Percentiles rank a stretch among this genome's conserved stretches.
phyloP scores from a whole-genome alignment of 2,888 invertebrate genomes.

The Acleris emargana region DNA sequence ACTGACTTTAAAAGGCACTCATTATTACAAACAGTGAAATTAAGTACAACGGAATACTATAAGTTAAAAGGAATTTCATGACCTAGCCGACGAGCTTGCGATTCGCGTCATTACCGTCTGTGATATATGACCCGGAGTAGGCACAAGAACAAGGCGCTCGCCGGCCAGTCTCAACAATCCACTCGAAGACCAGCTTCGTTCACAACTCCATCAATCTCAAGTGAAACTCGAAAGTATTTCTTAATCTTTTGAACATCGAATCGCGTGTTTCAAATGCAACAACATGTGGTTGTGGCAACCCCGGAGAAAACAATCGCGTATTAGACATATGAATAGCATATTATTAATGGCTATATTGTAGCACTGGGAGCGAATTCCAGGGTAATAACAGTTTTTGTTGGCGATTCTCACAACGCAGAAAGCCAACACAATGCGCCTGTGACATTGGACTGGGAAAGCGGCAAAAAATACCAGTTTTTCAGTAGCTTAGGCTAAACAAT shows the following conservation, averaged over 20 bases:
- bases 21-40: constrained; percentile 23
- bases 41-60: constrained; percentile 35
- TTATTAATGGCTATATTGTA: constrained; percentile 36
- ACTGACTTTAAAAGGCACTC: constrained; percentile 37
- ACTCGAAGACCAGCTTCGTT: constrained; percentile 58
- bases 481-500: constrained; percentile 66
- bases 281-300: constrained; percentile 35
- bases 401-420: constrained; percentile 51
- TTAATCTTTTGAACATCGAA: constrained; percentile 44
- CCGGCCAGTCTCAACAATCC: constrained; percentile 38
- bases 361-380: constrained; percentile 54
- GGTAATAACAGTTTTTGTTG: constrained; percentile 49
- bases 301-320: constrained; percentile 27
- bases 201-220: constrained; percentile 31
- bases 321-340: constrained; percentile 29
- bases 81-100: constrained; percentile 9
- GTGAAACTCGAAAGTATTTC: constrained; percentile 53
- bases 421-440: constrained; percentile 39
- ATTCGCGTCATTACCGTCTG: constrained; percentile 11
- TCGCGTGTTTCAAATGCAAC: constrained; percentile 47
- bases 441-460: constrained; percentile 62
- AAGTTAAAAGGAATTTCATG: constrained; percentile 23
- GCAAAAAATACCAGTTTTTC: constrained; percentile 61
- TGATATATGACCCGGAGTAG: constrained; percentile 21
- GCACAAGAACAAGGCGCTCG: background rate